Percentiles rank a stretch among this genome's conserved stretches.
Evolutionary conservation across 2,113 vertebrate species (phyloP).

Genomic region (Cololabis saira): DNA sequence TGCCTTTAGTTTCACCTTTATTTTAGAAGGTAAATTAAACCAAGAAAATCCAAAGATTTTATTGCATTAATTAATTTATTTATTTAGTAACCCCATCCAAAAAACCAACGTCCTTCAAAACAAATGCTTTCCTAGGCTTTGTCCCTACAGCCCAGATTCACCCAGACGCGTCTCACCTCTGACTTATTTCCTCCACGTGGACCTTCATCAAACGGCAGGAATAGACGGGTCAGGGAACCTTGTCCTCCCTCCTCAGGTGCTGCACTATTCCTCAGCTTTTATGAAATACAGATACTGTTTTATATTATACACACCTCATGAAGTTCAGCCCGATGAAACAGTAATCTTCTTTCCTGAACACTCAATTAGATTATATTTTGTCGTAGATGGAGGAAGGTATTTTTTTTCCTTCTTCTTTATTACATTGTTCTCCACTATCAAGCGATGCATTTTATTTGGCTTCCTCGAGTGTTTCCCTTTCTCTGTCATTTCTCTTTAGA

Average conservation of each 20-base stretch:
- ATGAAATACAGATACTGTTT: conserved; percentile 53
- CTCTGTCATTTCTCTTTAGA: conserved; percentile 50
- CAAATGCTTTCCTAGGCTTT: conserved; percentile 33
- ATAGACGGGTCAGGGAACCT: conserved; percentile 60
- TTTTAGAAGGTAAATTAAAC: no score
- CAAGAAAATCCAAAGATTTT: no score
- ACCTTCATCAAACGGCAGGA: conserved; percentile 60
- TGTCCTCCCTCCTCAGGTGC: conserved; percentile 42
- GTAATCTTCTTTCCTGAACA: conserved; percentile 66
- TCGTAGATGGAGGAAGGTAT: conserved; percentile 33
- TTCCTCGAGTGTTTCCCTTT: conserved; percentile 39
- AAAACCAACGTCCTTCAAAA: conserved; percentile 14
- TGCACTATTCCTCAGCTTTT: conserved; percentile 15
- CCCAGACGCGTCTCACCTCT: conserved; percentile 36
- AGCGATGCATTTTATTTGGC: conserved; percentile 64
- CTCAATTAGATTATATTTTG: conserved; percentile 64
- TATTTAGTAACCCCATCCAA: conserved; percentile 12
- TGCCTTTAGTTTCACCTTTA: background rate
- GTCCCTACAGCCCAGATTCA: conserved; percentile 36
- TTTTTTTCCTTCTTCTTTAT: conserved; percentile 47
- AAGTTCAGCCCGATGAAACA: conserved; percentile 60
- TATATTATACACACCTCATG: conserved; percentile 51
- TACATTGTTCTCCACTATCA: conserved; percentile 51
- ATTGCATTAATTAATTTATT: background rate
- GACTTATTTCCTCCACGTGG: conserved; percentile 60